Evolutionary conservation across 2,113 vertebrate species (phyloP).

Genomic region (Sisor rabdophorus): DNA sequence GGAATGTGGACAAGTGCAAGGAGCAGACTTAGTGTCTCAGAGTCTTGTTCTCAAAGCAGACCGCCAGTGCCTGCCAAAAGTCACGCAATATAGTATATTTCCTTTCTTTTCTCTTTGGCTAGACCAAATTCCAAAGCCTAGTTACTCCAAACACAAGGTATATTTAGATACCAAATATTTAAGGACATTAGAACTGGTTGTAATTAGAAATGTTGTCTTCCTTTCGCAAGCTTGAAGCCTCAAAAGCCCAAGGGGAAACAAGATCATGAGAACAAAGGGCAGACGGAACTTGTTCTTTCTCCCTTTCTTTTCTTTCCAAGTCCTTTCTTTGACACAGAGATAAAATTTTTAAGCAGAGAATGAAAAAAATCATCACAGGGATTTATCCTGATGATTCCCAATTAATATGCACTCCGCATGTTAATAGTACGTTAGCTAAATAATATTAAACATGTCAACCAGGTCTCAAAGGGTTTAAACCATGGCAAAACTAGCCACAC

Average conservation of each 20-base stretch:
- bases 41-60: slow-evolving; percentile 25
- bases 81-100: slow-evolving; percentile 39
- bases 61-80: slow-evolving; percentile 11
- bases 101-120: slow-evolving; percentile 13
- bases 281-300: slow-evolving; percentile 46
- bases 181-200: slow-evolving; percentile 64
- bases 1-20: slow-evolving; percentile 7
- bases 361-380: slow-evolving; percentile 40
- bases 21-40: slow-evolving; percentile 36
- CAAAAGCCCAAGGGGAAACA: slow-evolving; percentile 49
- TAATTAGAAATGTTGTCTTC: slow-evolving; percentile 64
- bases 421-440: slow-evolving; percentile 65
- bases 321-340: slow-evolving; percentile 45
- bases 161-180: slow-evolving; percentile 70
- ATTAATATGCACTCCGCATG: slow-evolving; percentile 45
- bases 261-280: slow-evolving; percentile 59
- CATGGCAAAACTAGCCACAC: slow-evolving; percentile 56
- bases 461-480: slow-evolving; percentile 63
- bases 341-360: slow-evolving; percentile 53
- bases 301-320: slow-evolving; percentile 33
- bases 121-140: slow-evolving; percentile 38
- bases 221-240: slow-evolving; percentile 39
- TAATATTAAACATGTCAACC: slow-evolving; percentile 62
- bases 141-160: slow-evolving; percentile 45
- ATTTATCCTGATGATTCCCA: slow-evolving; percentile 53